phyloP scores from a whole-genome alignment of 2,888 invertebrate genomes.

The Sarcophaga variegata region DNA sequence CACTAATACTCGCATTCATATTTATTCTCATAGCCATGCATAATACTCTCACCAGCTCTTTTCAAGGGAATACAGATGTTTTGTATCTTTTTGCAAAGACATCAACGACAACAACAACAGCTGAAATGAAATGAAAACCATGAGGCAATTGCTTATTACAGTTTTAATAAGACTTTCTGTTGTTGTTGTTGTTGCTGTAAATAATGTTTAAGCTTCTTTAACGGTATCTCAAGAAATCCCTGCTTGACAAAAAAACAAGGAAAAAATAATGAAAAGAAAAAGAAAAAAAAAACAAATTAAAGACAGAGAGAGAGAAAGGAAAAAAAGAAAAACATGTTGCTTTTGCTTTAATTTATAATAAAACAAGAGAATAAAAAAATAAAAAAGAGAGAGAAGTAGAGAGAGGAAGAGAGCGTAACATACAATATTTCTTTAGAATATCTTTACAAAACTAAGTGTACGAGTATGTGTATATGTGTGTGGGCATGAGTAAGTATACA shows the following conservation, averaged over 20 bases:
- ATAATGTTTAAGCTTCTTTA: not conserved
- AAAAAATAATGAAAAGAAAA: not conserved
- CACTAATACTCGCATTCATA: not conserved
- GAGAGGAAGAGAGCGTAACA: not conserved
- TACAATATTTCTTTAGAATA: not conserved
- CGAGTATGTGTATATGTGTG: not conserved
- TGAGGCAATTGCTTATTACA: not conserved
- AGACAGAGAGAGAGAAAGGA: not conserved
- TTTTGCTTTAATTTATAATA: constrained; percentile 20
- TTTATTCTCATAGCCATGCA: not conserved
- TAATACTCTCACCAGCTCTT: not conserved
- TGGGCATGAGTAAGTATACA: not conserved
- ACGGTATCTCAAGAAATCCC: not conserved
- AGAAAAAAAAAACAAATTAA: not conserved
- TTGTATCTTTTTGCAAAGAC: not conserved
- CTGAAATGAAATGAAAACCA: not conserved
- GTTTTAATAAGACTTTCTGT: constrained; percentile 6
- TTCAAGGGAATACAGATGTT: not conserved
- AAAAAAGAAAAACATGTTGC: constrained; percentile 51
- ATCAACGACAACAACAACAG: not conserved
- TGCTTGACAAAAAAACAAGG: not conserved
- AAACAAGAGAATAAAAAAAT: constrained; percentile 19
- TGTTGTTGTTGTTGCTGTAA: not conserved
- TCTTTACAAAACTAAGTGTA: not conserved
- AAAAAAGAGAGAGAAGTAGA: constrained; percentile 15